phyloP scores from a whole-genome alignment of 1,140 invertebrate species.

The Eciton burchellii region DNA sequence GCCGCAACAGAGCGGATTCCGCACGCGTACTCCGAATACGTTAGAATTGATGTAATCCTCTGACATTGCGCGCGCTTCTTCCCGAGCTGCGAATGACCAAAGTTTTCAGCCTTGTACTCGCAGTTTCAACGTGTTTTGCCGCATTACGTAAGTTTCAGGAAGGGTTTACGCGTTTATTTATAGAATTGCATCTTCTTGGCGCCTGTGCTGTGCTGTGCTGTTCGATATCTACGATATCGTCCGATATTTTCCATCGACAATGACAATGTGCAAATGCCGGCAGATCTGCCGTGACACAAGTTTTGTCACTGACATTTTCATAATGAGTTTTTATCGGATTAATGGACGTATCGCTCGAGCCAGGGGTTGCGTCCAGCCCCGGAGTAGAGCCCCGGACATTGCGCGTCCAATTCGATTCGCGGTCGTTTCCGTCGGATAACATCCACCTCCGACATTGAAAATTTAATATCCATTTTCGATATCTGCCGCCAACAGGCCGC shows the following conservation, averaged over 20 bases:
- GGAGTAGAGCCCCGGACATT: constrained; percentile 36
- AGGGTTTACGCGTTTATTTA: neutral
- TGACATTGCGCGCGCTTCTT: neutral
- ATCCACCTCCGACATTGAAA: constrained; percentile 49
- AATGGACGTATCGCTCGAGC: neutral
- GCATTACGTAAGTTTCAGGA: neutral
- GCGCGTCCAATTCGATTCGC: constrained; percentile 55
- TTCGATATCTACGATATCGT: neutral
- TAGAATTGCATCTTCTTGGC: neutral
- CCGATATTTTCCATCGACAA: constrained; percentile 6
- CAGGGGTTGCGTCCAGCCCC: neutral
- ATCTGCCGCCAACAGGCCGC: constrained; percentile 45
- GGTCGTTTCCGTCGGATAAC: constrained; percentile 48
- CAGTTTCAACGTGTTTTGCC: neutral
- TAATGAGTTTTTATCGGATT: constrained; percentile 57
- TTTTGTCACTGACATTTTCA: constrained; percentile 54
- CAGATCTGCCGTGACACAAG: neutral
- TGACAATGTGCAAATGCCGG: constrained; percentile 13
- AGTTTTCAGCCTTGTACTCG: neutral
- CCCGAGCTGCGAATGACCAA: too few species aligned
- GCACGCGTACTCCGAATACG: constrained; percentile 15
- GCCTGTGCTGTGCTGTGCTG: too few species aligned
- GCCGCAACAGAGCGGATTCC: constrained; percentile 9
- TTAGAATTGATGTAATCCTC: constrained; percentile 34
- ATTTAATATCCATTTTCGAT: constrained; percentile 61